Base-by-base conservation (phyloP, 2,797 vertebrate species). In the Anguilla anguilla region DNA sequence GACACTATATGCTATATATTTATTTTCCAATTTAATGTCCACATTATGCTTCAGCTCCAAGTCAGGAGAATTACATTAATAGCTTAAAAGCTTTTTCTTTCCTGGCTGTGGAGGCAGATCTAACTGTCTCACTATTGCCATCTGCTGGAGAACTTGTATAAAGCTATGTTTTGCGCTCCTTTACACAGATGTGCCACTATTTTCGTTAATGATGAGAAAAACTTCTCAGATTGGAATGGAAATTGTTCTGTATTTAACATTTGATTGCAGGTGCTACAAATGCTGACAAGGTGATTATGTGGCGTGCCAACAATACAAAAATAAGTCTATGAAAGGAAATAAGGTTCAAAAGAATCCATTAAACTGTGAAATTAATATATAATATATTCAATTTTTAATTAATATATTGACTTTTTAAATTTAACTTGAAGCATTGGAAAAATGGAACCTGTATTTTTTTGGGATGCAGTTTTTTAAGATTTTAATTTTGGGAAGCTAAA, bases 91-190 rank as follows among this genome's bases (percentile, higher is more conserved):
- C 72, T 31, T 46, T 81, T 46, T 19, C 39, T 46, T 49, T 22
- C 22, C 19, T 9, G 19, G 22, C 43, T 51, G 15, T 59, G 55
- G 55, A 17, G 35, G 6, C 19, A 61, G n/a, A 84, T 59, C 22
- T 51, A 9, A 49, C 11, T 9, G 46, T 22, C 61, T 84, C 57
- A 82, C 15, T 46, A 61, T 85, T n/a, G 55, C 55, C 74, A 88
- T 67, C 84, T 88, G 43, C 39, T 86, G 87, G 74, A 85, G n/a
- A 39, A 59, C 43, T 59, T 53, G 39, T 19, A 43, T 69, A 28
- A 28, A 69, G 64, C 25, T n/a, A 69, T 11, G 15, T 6, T 28
- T 69, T 28, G 64, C 6, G 28, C 6, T 81, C 77, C 11, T 13
- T 81, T 22, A 22, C 31, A 15, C 25, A 79, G 7, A 1, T 19